These are phyloP conservation scores for Protula sp. DNA, from an alignment of 2,888 invertebrate genomes.

Conservation along the genomic window DNA sequence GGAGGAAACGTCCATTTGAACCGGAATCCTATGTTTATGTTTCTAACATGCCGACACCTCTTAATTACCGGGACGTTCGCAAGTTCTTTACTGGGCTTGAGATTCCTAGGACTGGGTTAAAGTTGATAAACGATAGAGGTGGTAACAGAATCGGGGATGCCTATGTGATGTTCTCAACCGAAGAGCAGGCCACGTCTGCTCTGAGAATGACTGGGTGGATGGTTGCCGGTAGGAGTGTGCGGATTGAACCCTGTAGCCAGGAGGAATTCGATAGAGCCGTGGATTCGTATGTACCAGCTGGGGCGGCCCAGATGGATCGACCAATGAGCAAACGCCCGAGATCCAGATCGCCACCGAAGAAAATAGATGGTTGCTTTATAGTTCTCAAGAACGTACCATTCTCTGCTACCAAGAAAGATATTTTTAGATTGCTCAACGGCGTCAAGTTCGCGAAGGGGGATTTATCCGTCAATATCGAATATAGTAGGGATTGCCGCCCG, in stretches of 20 bases:
- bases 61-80: constrained; percentile 74
- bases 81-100: constrained; percentile 72
- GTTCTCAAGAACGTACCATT: constrained; percentile 20
- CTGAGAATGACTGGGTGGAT: constrained; percentile 62
- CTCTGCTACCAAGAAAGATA: constrained; percentile 60
- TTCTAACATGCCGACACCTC: constrained; percentile 66
- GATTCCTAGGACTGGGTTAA: constrained; percentile 77
- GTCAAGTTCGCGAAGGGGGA: constrained; percentile 93
- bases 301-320: not conserved
- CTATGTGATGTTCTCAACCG: constrained; percentile 70
- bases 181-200: constrained; percentile 68
- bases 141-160: constrained; percentile 74
- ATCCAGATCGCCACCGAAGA: constrained; percentile 10
- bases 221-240: constrained; percentile 66
- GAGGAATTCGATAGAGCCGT: constrained; percentile 69
- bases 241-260: constrained; percentile 67
- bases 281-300: constrained; percentile 56
- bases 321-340: not conserved
- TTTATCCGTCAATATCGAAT: constrained; percentile 62
- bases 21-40: constrained; percentile 60
- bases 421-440: constrained; percentile 89
- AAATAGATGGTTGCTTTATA: constrained; percentile 11
- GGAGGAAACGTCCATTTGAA: not conserved
- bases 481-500: constrained; percentile 28
- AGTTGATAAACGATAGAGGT: constrained; percentile 74